Percentiles rank a stretch among this genome's conserved stretches.
Evolutionary conservation across 2,888 invertebrate species (phyloP).

Genomic region (Panzeria rudis): DNA sequence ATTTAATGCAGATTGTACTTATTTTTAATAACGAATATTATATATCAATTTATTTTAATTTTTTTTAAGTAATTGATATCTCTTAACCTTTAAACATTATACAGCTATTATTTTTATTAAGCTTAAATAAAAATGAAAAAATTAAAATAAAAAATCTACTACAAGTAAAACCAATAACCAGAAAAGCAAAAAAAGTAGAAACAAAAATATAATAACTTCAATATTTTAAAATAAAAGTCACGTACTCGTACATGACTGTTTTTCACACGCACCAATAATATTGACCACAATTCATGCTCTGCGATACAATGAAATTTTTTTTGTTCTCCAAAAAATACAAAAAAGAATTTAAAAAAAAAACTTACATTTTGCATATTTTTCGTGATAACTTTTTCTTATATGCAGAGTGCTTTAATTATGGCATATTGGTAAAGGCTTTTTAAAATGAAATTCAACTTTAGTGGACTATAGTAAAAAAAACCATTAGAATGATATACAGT

Average conservation of each 20-base stretch:
- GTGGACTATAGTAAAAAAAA: too few species aligned
- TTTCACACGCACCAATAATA: slow-evolving; percentile 52
- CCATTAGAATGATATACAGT: too few species aligned
- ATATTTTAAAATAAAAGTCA: slow-evolving; percentile 69
- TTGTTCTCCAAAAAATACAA: background rate
- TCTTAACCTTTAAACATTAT: background rate
- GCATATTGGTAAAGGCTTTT: too few species aligned
- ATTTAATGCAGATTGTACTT: too few species aligned
- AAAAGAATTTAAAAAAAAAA: background rate
- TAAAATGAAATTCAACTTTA: too few species aligned
- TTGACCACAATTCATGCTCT: slow-evolving; percentile 68
- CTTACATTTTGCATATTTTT: background rate
- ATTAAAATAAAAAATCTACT: slow-evolving; percentile 7
- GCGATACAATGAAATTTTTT: slow-evolving; percentile 29
- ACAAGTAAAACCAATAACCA: background rate
- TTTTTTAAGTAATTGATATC: slow-evolving; percentile 44
- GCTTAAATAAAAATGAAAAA: background rate
- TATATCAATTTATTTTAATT: slow-evolving; percentile 1
- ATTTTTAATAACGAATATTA: background rate
- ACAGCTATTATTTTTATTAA: background rate
- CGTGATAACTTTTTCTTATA: background rate
- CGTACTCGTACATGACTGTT: slow-evolving; percentile 65
- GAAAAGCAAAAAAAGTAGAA: slow-evolving; percentile 9
- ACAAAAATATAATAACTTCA: background rate
- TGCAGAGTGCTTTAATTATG: too few species aligned